phyloP scores from a whole-genome alignment of 2,113 vertebrate genomes.

The Sceloporus tristichus region DNA sequence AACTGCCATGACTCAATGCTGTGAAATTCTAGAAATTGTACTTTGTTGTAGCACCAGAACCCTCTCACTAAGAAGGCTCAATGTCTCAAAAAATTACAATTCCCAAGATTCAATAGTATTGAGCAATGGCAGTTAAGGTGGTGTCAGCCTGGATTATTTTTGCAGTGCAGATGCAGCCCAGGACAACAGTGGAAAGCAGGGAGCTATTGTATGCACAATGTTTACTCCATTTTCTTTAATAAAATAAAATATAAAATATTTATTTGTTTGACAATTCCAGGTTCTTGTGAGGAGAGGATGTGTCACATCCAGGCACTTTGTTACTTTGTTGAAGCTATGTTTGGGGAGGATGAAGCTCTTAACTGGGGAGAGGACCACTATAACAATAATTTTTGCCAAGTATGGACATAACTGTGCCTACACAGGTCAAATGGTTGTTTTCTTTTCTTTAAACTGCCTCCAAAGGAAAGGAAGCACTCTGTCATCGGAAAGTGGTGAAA shows the following conservation, averaged over 20 bases:
- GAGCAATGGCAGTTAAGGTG: no score
- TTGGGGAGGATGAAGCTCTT: neutral
- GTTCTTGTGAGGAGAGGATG: neutral
- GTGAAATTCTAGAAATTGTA: no score
- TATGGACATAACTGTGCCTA: constrained; percentile 29
- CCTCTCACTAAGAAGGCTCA: no score
- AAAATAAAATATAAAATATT: no score
- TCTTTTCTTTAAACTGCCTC: constrained; percentile 6
- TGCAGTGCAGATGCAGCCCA: no score
- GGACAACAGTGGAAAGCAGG: no score
- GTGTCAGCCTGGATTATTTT: no score
- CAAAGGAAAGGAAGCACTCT: constrained; percentile 2
- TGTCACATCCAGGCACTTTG: neutral
- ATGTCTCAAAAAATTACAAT: no score
- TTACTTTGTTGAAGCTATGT: neutral
- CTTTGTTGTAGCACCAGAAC: no score
- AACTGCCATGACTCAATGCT: no score
- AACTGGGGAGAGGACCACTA: neutral
- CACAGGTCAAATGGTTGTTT: constrained; percentile 14
- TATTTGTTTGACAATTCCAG: neutral
- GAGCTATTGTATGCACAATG: no score
- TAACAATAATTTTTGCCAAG: neutral
- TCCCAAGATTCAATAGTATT: no score
- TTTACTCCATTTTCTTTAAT: neutral
- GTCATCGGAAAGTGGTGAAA: constrained; percentile 6